phyloP scores from a whole-genome alignment of 2,113 vertebrate species.

The Gobio gobio region DNA sequence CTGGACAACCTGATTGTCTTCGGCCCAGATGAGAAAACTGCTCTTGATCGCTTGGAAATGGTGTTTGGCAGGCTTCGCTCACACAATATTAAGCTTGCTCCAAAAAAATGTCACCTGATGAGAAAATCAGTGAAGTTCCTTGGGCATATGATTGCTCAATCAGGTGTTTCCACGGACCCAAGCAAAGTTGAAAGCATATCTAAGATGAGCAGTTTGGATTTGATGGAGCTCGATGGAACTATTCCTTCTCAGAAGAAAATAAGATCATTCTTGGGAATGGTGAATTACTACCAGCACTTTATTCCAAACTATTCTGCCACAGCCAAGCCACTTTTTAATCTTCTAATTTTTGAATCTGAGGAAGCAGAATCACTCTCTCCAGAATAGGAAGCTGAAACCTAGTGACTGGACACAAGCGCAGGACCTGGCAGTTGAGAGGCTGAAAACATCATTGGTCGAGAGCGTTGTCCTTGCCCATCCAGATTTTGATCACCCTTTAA shows the following conservation, averaged over 20 bases:
- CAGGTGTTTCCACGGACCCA: too few species aligned
- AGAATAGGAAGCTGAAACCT: neutral
- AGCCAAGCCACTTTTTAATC: conserved; percentile 27
- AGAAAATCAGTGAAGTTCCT: too few species aligned
- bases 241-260: conserved; percentile 36
- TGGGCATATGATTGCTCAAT: too few species aligned
- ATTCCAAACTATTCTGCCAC: conserved; percentile 30
- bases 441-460: neutral
- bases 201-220: conserved; percentile 6
- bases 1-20: too few species aligned
- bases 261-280: conserved; percentile 44
- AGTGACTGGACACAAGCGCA: neutral
- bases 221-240: conserved; percentile 21
- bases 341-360: neutral
- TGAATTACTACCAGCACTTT: conserved; percentile 47
- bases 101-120: too few species aligned
- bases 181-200: neutral
- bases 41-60: too few species aligned
- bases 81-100: too few species aligned
- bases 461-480: neutral
- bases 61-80: too few species aligned
- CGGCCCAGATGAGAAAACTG: too few species aligned
- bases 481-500: too few species aligned
- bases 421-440: neutral
- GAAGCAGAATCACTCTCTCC: neutral